Base-by-base conservation (phyloP, 1,140 invertebrate species). In the Gryon sp. region DNA sequence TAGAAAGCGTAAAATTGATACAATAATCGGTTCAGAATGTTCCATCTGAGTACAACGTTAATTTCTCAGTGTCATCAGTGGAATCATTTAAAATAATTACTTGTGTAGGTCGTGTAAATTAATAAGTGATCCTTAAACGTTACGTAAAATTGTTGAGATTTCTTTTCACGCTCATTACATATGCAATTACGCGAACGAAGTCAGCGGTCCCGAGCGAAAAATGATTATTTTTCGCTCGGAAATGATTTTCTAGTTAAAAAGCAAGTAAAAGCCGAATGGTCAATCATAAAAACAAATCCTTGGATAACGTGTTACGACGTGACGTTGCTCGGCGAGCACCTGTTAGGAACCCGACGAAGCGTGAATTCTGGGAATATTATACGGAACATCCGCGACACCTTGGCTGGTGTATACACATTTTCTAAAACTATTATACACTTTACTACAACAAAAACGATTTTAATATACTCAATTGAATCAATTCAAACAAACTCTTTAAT, bases 321-420 rank as follows among this genome's bases (percentile, higher is more conserved):
- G 52, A 19, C 20, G 30, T 36, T 50, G 22, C 14, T 38, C 32
- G 6, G 63, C 40, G 32, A 9, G 66, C 55, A 70, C 66, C 66
- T 70, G 66, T 53, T 38, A 18, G 22, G 30, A 18, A 36, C 14
- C 45, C 40, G 12, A 28, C 62, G 36, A 32, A 24, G 57, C 62
- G 62, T 60, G 38, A 74, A 74, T 66, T 43, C 70, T 8, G 11
- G 38, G 70, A 62, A 75, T 28, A 43, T 30, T 52, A 62, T 28
- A 60, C 45, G 26, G 53, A 45, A 66, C 62, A 40, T 66, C 38
- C 38, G 26, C 6, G 7, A 43, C 45, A 36, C 34, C 52, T n/a
- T n/a, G n/a, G n/a, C n/a, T n/a, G n/a, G n/a, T n/a, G n/a, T n/a
- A n/a, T n/a, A n/a, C n/a, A n/a, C n/a, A n/a, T n/a, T n/a, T n/a